Evolutionary conservation across 2,797 vertebrate genomes (phyloP).

Genomic region (Sebastiscus tertius): DNA sequence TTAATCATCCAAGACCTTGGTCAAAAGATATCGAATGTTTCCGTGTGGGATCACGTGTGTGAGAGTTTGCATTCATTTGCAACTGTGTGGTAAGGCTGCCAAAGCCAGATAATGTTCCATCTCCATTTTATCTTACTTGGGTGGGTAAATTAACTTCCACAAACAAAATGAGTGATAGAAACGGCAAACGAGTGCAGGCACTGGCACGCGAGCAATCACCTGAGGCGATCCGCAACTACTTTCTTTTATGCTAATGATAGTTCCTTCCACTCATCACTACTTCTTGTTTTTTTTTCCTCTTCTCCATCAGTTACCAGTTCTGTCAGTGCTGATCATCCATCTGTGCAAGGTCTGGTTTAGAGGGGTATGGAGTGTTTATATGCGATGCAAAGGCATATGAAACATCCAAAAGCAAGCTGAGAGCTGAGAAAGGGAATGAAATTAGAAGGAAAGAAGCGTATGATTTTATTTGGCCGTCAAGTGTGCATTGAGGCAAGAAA

Average conservation of each 20-base stretch:
- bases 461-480: conserved; percentile 10
- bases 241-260: conserved; percentile 18
- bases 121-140: conserved; percentile 1
- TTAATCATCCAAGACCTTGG: neutral
- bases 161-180: neutral
- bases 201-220: conserved; percentile 19
- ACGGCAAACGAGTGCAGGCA: neutral
- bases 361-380: neutral
- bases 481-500: conserved; percentile 11
- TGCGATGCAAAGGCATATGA: neutral
- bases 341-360: neutral
- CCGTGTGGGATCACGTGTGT: neutral
- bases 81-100: neutral
- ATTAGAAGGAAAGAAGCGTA: neutral
- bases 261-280: neutral
- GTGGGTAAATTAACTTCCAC: neutral
- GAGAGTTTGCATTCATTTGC: neutral
- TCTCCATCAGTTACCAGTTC: neutral
- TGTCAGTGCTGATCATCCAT: conserved; percentile 7
- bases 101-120: neutral
- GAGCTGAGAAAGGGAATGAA: neutral
- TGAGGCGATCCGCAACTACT: conserved; percentile 2
- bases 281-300: neutral
- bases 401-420: neutral
- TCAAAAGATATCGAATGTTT: neutral